Evolutionary conservation across 2,797 vertebrate genomes (phyloP).

Genomic region (Helostoma temminkii): DNA sequence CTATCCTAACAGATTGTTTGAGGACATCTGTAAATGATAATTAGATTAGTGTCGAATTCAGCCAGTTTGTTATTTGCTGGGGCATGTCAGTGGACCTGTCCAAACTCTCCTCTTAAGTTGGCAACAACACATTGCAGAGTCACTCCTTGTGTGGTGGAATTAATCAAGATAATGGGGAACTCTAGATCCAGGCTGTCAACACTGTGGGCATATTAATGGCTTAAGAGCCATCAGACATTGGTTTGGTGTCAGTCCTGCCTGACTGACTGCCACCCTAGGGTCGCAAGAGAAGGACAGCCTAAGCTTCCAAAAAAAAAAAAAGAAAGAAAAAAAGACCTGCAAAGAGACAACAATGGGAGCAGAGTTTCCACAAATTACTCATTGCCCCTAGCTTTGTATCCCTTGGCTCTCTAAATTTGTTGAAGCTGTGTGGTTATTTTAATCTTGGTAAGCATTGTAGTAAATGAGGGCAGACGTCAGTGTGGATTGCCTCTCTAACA

Average conservation of each 20-base stretch:
- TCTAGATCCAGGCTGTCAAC: slow-evolving; percentile 72
- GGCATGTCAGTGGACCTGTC: slow-evolving; percentile 45
- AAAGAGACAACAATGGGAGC: slow-evolving; percentile 52
- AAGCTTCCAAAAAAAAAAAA: slow-evolving; percentile 46
- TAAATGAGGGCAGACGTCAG: slow-evolving; percentile 78
- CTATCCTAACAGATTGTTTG: slow-evolving; percentile 47
- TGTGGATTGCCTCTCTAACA: slow-evolving; percentile 68
- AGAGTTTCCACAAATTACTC: slow-evolving; percentile 66
- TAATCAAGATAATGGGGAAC: slow-evolving; percentile 76
- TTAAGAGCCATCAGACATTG: slow-evolving; percentile 76
- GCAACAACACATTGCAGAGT: slow-evolving; percentile 58
- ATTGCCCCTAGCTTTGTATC: slow-evolving; percentile 56
- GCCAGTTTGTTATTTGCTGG: slow-evolving; percentile 48
- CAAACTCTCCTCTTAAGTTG: slow-evolving; percentile 47
- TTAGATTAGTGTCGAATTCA: slow-evolving; percentile 50
- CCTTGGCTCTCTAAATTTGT: slow-evolving; percentile 62
- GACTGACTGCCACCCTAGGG: slow-evolving; percentile 73
- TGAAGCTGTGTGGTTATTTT: slow-evolving; percentile 71
- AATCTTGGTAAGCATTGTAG: slow-evolving; percentile 66
- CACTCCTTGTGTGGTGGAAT: slow-evolving; percentile 70
- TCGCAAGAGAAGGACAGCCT: slow-evolving; percentile 67
- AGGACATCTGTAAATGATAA: slow-evolving; percentile 69
- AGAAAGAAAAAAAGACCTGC: slow-evolving; percentile 37
- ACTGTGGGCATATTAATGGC: slow-evolving; percentile 74
- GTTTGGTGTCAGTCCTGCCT: slow-evolving; percentile 75